phyloP scores from a whole-genome alignment of 2,113 vertebrate species.

The Emberiza fucata region DNA sequence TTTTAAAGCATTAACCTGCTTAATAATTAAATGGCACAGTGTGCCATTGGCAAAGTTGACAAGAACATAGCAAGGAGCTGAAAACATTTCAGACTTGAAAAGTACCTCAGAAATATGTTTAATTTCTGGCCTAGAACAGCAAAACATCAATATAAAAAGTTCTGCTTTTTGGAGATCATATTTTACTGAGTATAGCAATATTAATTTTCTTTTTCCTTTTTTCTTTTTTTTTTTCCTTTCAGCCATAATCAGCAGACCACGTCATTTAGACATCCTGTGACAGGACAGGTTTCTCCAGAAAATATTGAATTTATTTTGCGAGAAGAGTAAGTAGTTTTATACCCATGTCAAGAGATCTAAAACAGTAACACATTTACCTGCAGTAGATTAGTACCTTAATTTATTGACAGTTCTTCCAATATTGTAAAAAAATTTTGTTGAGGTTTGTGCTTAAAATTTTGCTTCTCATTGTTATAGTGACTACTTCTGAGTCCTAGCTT shows the following conservation, averaged over 20 bases:
- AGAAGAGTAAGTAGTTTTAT: constrained; percentile 87
- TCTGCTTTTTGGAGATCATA: background rate
- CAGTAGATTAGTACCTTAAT: background rate
- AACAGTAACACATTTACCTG: background rate
- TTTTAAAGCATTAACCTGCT: background rate
- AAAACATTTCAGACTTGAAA: background rate
- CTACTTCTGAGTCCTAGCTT: background rate
- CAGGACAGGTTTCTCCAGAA: constrained; percentile 93
- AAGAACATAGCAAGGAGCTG: background rate
- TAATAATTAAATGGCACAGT: background rate
- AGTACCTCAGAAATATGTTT: background rate
- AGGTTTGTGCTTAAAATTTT: background rate
- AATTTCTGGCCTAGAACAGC: background rate
- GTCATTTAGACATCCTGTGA: constrained; percentile 93
- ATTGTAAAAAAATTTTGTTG: background rate
- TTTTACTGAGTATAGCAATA: background rate
- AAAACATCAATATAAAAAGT: background rate
- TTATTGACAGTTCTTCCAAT: background rate
- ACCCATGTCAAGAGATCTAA: background rate
- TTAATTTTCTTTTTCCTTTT: constrained; percentile 1
- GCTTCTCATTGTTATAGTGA: background rate
- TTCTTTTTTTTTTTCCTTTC: constrained; percentile 32
- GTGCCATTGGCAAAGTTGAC: constrained; percentile 2
- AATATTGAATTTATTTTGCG: constrained; percentile 93
- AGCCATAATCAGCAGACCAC: constrained; percentile 94